Conservation (phyloP, 2,888 invertebrate genomes). For the Apamea monoglypha region DNA sequence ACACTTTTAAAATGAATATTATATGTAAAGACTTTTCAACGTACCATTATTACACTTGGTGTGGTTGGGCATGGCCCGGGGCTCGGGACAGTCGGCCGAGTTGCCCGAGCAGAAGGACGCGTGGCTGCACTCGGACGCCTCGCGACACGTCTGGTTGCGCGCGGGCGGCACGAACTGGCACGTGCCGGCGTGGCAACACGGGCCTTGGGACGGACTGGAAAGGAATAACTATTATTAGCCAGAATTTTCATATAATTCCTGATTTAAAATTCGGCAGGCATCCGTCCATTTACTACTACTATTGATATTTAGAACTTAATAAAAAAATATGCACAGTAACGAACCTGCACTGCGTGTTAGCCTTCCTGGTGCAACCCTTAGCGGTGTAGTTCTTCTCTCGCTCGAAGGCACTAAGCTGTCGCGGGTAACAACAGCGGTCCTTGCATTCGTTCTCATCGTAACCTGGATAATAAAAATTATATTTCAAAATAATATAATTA, state of each 20-base stretch:
- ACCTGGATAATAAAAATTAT: slow-evolving; percentile 78
- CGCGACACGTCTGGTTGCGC: slow-evolving; percentile 93
- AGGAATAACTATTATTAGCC: neutral
- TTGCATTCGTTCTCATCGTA: slow-evolving; percentile 98
- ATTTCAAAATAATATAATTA: neutral
- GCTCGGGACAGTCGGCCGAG: slow-evolving; percentile 96
- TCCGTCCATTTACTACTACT: neutral
- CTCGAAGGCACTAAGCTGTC: slow-evolving; percentile 93
- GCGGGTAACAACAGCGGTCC: slow-evolving; percentile 98
- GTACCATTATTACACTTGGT: slow-evolving; percentile 98
- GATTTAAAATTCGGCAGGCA: neutral
- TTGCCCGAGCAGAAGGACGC: slow-evolving; percentile 96
- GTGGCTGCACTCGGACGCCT: slow-evolving; percentile 97
- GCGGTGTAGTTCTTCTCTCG: slow-evolving; percentile 92
- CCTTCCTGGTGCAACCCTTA: slow-evolving; percentile 94
- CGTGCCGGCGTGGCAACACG: slow-evolving; percentile 96
- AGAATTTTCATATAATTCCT: too few relatives aligned
- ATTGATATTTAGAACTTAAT: neutral
- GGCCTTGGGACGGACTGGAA: slow-evolving; percentile 98
- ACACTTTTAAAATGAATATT: neutral
- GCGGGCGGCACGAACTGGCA: slow-evolving; percentile 94
- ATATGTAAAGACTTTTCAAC: neutral
- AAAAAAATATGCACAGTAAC: neutral
- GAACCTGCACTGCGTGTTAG: slow-evolving; percentile 94
- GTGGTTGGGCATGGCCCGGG: slow-evolving; percentile 95